These are phyloP conservation scores for Anolis sagrei DNA, from an alignment of 2,113 vertebrate species.

Conservation along the genomic window DNA sequence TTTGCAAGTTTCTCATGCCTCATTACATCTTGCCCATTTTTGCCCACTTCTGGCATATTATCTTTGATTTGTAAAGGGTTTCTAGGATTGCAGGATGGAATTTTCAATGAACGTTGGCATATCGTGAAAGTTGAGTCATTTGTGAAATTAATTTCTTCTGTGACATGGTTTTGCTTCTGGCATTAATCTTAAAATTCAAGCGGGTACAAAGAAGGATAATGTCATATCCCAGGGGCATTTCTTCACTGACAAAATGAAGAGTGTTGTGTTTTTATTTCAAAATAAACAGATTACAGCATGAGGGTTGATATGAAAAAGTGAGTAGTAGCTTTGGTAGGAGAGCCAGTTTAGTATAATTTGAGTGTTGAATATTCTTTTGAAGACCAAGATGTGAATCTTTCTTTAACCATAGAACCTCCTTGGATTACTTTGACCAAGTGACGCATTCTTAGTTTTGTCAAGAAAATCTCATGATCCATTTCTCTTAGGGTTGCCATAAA, in stretches of 20 bases:
- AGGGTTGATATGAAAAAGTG: background rate
- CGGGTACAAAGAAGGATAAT: constrained; percentile 2
- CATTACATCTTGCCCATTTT: background rate
- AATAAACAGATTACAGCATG: background rate
- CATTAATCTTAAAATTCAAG: constrained; percentile 31
- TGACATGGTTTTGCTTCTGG: constrained; percentile 2
- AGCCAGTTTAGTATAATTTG: no score
- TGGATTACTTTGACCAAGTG: no score
- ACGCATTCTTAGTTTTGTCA: no score
- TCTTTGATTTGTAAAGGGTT: constrained; percentile 10
- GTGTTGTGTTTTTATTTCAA: background rate
- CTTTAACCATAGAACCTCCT: no score
- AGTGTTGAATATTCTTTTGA: no score
- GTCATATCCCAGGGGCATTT: background rate
- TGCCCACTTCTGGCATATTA: background rate
- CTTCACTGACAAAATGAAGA: background rate
- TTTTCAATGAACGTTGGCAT: background rate
- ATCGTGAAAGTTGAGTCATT: constrained; percentile 14
- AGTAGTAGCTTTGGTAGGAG: background rate
- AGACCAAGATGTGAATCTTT: no score
- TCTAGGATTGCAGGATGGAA: background rate
- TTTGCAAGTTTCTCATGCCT: background rate
- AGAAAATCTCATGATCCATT: no score
- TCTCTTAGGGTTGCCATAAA: no score
- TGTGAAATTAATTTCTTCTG: constrained; percentile 24